Evolutionary conservation across 2,888 invertebrate species (phyloP).

Genomic region (Petrophora chlorosata): DNA sequence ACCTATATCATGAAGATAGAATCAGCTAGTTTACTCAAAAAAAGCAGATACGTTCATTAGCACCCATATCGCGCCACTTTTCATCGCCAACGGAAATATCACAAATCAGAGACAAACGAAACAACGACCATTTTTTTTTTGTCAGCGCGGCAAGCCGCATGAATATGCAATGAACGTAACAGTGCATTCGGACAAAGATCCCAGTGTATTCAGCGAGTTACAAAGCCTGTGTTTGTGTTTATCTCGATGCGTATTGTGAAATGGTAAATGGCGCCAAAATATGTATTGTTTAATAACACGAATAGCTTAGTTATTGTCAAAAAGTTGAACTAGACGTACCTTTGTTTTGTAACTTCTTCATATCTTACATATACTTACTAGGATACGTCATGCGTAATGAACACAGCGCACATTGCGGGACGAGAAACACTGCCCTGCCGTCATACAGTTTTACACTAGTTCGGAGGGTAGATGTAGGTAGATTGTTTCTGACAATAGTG

Average conservation of each 20-base stretch:
- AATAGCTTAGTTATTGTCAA: too few relatives aligned
- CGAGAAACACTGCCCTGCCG: too few relatives aligned
- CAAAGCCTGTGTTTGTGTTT: conserved; percentile 24
- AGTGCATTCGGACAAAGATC: conserved; percentile 47
- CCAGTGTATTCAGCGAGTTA: conserved; percentile 35
- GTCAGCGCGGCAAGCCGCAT: conserved; percentile 38
- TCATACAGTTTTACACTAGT: too few relatives aligned
- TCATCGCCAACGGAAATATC: conserved; percentile 35
- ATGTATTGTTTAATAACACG: conserved; percentile 3
- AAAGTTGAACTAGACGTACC: too few relatives aligned
- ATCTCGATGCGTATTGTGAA: conserved; percentile 29
- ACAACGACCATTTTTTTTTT: conserved; percentile 42
- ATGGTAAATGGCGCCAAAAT: conserved; percentile 10
- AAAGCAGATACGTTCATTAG: conserved; percentile 16
- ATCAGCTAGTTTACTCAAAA: neutral
- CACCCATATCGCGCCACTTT: conserved; percentile 12
- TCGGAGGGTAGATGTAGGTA: too few relatives aligned
- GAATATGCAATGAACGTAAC: conserved; percentile 58
- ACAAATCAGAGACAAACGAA: conserved; percentile 36
- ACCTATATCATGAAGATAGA: neutral
- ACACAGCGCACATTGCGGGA: too few relatives aligned
- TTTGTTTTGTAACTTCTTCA: too few relatives aligned
- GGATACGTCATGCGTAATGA: too few relatives aligned
- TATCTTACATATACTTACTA: too few relatives aligned
- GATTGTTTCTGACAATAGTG: too few relatives aligned